Evolutionary conservation across 30 jellyfish, hydroid and myxozoan genomes (phyloP), one percentile per base, ranked within the genome.

Genomic region (Aurelia sp.): DNA sequence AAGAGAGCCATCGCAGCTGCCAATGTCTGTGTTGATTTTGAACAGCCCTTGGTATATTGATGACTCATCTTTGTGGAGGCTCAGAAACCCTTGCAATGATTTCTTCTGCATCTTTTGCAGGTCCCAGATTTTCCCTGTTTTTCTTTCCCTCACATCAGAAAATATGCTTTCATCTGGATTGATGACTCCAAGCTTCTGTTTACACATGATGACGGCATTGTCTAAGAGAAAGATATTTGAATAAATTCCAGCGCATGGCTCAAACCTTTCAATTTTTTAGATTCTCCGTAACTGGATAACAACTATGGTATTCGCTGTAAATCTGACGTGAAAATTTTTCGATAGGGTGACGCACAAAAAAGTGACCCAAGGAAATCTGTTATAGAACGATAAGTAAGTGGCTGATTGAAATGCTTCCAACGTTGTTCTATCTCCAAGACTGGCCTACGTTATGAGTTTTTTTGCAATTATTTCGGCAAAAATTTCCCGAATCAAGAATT

Each of bases 101-200:
- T n/a, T 11, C 9, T 18, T 16, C 21, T 27, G 48, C 71, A 35
- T 13, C 69, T 68, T 81, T 15, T 19, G 62, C 37, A 81, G 58
- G 55, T 81, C 76, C 16, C 55, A 12, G 40, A 13, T 10, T 16
- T 69, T 67, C 3, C 91, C 91, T 5, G 91, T 81, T 53, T 65
- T 18, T 50, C 83, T 50, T 41, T 23, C 78, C 52, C 64, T 64
- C 51, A 44, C 77, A 16, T 30, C 70, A 17, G 78, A 62, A 47
- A 90, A 84, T 37, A 80, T 75, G 22, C 21, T 30, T 52, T 64
- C 89, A 59, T 84, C 82, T 22, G 97, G 97, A 72, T 90, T 84
- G 52, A 84, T 69, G 58, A 55, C 77, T 1, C 82, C 90, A 65
- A 84, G 33, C 8, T 53, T 53, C 21, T 62, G 13, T 6, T 79